A percentile compares a stretch with the other conserved stretches of the same genome.
phyloP scores from a whole-genome alignment of 2,113 vertebrate genomes.

The Morone chrysops region DNA sequence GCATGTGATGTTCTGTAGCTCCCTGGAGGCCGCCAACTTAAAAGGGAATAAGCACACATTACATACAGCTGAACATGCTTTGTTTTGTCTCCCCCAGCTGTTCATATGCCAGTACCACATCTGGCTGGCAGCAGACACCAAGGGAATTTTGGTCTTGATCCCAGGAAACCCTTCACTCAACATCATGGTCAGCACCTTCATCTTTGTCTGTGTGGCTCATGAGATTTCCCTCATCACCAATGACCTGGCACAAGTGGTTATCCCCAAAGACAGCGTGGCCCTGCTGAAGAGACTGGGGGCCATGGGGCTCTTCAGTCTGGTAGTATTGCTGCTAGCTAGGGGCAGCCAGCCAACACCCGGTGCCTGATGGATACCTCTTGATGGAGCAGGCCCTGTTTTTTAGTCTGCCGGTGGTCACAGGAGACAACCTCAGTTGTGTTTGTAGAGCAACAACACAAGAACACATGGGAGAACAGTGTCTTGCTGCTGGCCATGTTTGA shows the following conservation, averaged over 20 bases:
- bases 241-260: constrained; percentile 92
- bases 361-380: constrained; percentile 46
- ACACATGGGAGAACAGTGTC: not conserved
- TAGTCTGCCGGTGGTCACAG: not conserved
- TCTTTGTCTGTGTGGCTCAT: constrained; percentile 97
- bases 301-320: constrained; percentile 84
- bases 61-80: not conserved
- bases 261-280: constrained; percentile 92
- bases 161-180: constrained; percentile 94
- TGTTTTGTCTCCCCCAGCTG: constrained; percentile 84
- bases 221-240: constrained; percentile 98
- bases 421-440: not conserved
- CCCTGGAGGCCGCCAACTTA: not conserved
- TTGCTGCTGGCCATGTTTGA: constrained; percentile 11
- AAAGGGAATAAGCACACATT: not conserved
- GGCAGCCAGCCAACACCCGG: constrained; percentile 39
- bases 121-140: constrained; percentile 98
- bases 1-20: not conserved
- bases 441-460: not conserved
- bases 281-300: constrained; percentile 90
- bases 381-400: constrained; percentile 16
- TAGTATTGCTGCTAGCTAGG: constrained; percentile 82
- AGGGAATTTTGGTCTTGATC: constrained; percentile 95
- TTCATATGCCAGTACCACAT: constrained; percentile 99
- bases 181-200: constrained; percentile 95